Conservation (phyloP, 37 sponge, comb jelly and placozoan genomes). For the Diacarnus erythraeanus region DNA sequence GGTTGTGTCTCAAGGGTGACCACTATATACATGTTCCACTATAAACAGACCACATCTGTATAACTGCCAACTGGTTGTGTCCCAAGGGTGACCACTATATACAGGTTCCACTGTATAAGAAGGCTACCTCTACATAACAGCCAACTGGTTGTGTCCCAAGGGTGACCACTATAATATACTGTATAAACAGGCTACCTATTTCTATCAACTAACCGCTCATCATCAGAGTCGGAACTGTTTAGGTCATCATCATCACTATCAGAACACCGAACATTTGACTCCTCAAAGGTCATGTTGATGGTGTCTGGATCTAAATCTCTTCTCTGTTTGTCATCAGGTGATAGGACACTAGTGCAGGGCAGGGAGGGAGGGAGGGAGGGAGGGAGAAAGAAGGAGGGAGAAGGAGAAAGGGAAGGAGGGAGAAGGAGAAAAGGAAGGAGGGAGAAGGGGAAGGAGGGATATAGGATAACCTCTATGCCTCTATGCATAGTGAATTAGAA, state of each 20-base stretch:
- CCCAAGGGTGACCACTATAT: too few species aligned
- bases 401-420: neutral
- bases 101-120: too few species aligned
- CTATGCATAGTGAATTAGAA: too few species aligned
- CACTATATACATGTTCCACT: too few species aligned
- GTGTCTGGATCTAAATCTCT: neutral
- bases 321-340: neutral
- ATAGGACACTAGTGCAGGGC: slow-evolving; percentile 3
- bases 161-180: too few species aligned
- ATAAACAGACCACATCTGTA: too few species aligned
- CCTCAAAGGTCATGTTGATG: neutral
- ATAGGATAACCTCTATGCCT: neutral
- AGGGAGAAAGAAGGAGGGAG: neutral
- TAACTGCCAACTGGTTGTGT: too few species aligned
- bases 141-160: too few species aligned
- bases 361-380: slow-evolving; percentile 4
- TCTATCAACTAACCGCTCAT: slow-evolving; percentile 26
- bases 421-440: slow-evolving; percentile 7
- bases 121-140: too few species aligned
- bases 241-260: slow-evolving; percentile 22
- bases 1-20: too few species aligned
- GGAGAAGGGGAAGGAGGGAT: slow-evolving; percentile 14
- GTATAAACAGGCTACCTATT: neutral
- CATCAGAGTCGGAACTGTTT: slow-evolving; percentile 52
- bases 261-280: neutral